Conservation (phyloP, 2,888 invertebrate species). For the Amphiduros pacificus region DNA sequence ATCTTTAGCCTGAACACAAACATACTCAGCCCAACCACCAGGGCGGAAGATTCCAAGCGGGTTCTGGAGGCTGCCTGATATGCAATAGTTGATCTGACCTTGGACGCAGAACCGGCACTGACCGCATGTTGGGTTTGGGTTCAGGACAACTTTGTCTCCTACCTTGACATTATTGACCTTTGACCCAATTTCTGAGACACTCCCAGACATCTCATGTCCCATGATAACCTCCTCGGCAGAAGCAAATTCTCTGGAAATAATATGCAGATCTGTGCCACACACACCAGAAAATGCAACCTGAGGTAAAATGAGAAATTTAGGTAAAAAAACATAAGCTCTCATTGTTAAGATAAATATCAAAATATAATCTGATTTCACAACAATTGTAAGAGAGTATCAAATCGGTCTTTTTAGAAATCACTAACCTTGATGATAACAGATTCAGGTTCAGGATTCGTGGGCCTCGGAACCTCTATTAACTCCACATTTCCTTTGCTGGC, state of each 20-base stretch:
- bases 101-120: neutral
- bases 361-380: too few species aligned
- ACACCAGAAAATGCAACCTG: conserved; percentile 9
- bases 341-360: too few species aligned
- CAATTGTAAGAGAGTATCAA: too few species aligned
- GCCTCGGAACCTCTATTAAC: too few species aligned
- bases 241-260: conserved; percentile 1
- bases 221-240: neutral
- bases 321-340: too few species aligned
- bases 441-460: too few species aligned
- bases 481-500: too few species aligned
- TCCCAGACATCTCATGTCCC: conserved; percentile 3
- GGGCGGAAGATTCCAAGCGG: neutral
- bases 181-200: neutral
- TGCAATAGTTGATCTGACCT: neutral
- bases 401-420: too few species aligned
- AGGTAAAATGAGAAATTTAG: too few species aligned
- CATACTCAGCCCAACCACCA: conserved; percentile 7
- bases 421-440: too few species aligned
- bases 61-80: neutral
- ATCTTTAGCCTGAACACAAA: neutral
- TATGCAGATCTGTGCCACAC: conserved; percentile 14
- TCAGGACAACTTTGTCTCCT: neutral
- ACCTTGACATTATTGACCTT: neutral
- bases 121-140: neutral